Base-by-base conservation (phyloP, 2,888 invertebrate genomes). In the Drosophila neoperkinsi region DNA sequence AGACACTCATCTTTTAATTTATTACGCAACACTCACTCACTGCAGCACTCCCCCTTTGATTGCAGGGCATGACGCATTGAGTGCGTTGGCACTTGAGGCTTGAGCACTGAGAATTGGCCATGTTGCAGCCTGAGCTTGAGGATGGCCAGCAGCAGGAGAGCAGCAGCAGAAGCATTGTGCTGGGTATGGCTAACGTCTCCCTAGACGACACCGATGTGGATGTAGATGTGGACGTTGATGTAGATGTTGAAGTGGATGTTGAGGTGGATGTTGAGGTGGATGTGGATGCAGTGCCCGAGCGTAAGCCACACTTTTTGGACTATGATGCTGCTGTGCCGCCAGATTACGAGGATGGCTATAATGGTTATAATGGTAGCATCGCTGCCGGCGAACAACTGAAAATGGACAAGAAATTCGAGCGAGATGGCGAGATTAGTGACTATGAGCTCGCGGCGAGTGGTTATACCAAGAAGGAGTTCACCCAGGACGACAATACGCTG, bases 291-390 rank as follows among this genome's bases (percentile, higher is more conserved):
- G 92, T 92, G 6, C 80, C 91, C 11, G 92, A 94, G 56, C 94
- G 94, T 81, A 94, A 95, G 81, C 94, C 95, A 31, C 95, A 95
- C 92, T 95, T 95, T 84, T 93, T 95, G 57, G 95, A 95, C 84
- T 95, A 95, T 82, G 95, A 95, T 91, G 95, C 94, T 68, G 94
- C 94, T 60, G 94, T 94, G 58, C 94, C 95, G 65, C 94, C 95
- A 64, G 94, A 94, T 30, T 92, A 93, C 71, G 91, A 92, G 31
- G 92, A 93, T 38, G 81, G 77, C 62, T 77, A 72, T 56, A 56
- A 38, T 50, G 77, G 76, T 43, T 72, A 78, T 50, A 70, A 77
- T 64, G 31, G 55, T 1, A 53, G 82, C 2, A 59, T 77, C 0
- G 62, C 76, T 34, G 75, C 79, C 46, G 93, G 93, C 0, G 93